Percentiles rank a stretch among this genome's conserved stretches.
These are phyloP conservation scores for Drosophila anomalipes DNA, from an alignment of 2,888 invertebrate species.

Conservation along the genomic window DNA sequence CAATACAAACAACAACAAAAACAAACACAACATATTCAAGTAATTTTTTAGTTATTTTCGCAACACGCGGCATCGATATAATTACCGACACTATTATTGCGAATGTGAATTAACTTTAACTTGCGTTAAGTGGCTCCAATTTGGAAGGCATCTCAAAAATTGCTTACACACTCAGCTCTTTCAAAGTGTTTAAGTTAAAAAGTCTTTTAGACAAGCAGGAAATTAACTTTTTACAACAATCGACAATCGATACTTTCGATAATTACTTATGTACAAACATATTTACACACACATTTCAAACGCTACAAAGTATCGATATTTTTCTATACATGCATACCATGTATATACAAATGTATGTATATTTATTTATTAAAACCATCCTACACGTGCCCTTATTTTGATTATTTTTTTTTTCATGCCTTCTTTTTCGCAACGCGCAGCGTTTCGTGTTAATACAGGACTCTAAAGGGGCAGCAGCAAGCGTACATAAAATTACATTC, in stretches of 20 bases:
- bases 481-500: constrained; percentile 34
- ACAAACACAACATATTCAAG: not conserved
- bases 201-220: not conserved
- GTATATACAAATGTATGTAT: not conserved
- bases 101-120: not conserved
- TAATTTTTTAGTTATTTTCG: constrained; percentile 8
- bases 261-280: constrained; percentile 4
- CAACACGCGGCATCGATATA: constrained; percentile 6
- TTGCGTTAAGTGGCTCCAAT: not conserved
- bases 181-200: not conserved
- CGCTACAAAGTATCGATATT: not conserved
- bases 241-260: constrained; percentile 1
- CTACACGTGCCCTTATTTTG: constrained; percentile 83
- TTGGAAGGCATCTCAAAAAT: not conserved
- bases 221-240: not conserved
- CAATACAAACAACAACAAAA: not conserved
- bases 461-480: constrained; percentile 35
- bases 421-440: constrained; percentile 53
- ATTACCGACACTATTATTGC: constrained; percentile 14
- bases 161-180: not conserved
- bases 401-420: constrained; percentile 49
- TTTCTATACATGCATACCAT: constrained; percentile 11
- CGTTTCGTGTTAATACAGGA: constrained; percentile 54
- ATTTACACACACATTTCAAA: not conserved
- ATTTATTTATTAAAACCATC: constrained; percentile 35